Evolutionary conservation across 2,113 vertebrate species (phyloP).

Genomic region (Nesospiza acunhae): DNA sequence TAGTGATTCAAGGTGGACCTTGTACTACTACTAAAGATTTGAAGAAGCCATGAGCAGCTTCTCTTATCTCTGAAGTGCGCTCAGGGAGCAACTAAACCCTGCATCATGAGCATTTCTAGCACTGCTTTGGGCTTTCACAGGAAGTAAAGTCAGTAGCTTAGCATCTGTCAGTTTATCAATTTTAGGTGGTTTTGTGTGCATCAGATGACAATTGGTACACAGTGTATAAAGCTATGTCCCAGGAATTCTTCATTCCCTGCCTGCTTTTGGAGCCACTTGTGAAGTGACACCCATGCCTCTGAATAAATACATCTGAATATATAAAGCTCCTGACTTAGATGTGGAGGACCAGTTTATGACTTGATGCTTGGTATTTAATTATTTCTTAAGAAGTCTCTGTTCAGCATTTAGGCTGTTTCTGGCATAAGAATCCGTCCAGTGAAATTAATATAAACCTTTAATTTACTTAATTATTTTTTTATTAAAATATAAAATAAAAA

Average conservation of each 20-base stretch:
- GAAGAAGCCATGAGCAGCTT: neutral
- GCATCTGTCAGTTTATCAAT: neutral
- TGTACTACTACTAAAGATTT: neutral
- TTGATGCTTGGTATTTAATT: neutral
- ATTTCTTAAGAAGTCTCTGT: neutral
- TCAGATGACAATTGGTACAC: neutral
- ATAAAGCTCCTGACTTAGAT: neutral
- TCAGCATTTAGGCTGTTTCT: neutral
- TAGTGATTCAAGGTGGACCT: neutral
- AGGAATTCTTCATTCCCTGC: neutral
- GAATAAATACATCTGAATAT: neutral
- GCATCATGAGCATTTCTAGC: neutral
- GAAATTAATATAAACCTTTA: neutral
- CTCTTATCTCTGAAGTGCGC: neutral
- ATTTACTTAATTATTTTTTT: neutral
- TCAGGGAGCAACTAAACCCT: neutral
- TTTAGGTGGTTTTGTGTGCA: fast-evolving
- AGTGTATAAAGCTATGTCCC: neutral
- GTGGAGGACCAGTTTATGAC: neutral
- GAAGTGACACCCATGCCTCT: neutral
- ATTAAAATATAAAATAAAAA: neutral
- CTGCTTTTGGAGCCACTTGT: neutral
- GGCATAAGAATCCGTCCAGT: neutral
- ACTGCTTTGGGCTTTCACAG: neutral
- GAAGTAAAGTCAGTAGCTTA: neutral